phyloP scores from a whole-genome alignment of 1,140 invertebrate species.

The Atta cephalotes region DNA sequence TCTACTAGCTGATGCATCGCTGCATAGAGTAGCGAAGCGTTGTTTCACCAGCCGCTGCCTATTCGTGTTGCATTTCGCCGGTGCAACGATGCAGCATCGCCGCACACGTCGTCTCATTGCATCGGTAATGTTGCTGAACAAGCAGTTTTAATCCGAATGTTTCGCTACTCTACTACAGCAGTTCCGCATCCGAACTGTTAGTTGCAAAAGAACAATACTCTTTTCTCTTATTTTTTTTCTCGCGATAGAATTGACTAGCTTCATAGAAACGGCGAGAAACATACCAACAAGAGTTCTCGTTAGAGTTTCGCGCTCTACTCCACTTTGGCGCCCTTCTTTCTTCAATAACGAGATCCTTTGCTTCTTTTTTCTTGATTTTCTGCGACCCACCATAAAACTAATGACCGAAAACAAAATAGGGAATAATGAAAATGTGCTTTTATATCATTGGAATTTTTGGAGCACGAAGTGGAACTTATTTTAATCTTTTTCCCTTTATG shows the following conservation, averaged over 20 bases:
- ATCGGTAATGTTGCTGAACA: conserved; percentile 54
- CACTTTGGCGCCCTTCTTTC: neutral
- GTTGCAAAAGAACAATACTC: neutral
- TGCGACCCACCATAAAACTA: neutral
- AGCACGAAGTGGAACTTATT: neutral
- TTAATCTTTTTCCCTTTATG: neutral
- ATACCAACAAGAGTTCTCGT: neutral
- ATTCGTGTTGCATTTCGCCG: conserved; percentile 40
- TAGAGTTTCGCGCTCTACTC: neutral
- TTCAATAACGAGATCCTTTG: neutral
- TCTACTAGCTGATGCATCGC: conserved; percentile 20
- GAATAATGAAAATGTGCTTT: neutral
- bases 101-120: conserved; percentile 40
- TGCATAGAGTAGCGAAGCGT: neutral
- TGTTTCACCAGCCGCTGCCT: conserved; percentile 22
- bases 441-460: neutral
- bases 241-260: neutral
- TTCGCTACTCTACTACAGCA: neutral
- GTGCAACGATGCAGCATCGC: conserved; percentile 21
- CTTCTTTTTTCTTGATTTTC: neutral
- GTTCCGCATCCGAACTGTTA: neutral
- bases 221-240: neutral
- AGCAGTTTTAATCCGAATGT: conserved; percentile 46
- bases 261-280: neutral
- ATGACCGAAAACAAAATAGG: neutral